Evolutionary conservation across 2,113 vertebrate species (phyloP).

Genomic region (Clinocottus analis): DNA sequence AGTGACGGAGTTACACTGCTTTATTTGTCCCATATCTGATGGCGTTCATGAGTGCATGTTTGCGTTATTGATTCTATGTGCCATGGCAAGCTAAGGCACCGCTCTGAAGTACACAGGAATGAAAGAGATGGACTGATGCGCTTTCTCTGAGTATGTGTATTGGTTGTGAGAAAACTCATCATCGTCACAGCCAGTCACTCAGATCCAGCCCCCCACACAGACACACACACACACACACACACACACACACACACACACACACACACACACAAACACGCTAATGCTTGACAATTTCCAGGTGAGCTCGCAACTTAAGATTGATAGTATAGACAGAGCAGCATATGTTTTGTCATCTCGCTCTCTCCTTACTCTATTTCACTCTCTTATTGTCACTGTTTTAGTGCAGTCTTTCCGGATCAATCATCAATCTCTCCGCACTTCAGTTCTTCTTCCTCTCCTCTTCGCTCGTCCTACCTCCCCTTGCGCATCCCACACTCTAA

Average conservation of each 20-base stretch:
- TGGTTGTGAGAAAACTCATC: conserved; percentile 70
- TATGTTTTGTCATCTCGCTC: conserved; percentile 71
- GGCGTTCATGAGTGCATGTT: conserved; percentile 24
- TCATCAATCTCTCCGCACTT: conserved; percentile 65
- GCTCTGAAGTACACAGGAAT: conserved; percentile 41
- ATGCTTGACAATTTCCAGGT: conserved; percentile 71
- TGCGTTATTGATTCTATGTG: conserved; percentile 6
- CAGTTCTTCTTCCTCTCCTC: conserved; percentile 14
- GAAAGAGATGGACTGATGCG: conserved; percentile 55
- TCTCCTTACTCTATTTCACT: conserved; percentile 39
- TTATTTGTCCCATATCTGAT: conserved; percentile 3
- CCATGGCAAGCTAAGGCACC: conserved; percentile 4
- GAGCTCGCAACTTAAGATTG: conserved; percentile 77
- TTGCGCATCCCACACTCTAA: conserved; percentile 25
- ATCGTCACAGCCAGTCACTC: conserved; percentile 53
- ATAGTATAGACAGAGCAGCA: conserved; percentile 70
- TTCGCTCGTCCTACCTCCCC: conserved; percentile 28
- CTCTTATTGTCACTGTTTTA: conserved; percentile 63
- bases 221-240: conserved; percentile 25
- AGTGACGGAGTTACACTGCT: neutral
- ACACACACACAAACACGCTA: conserved; percentile 42
- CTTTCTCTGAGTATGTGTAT: conserved; percentile 75
- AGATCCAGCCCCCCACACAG: conserved; percentile 20
- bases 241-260: conserved; percentile 29
- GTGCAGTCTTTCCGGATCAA: conserved; percentile 65